phyloP scores from a whole-genome alignment of 2,797 vertebrate species.

The Sylvilagus floridanus region DNA sequence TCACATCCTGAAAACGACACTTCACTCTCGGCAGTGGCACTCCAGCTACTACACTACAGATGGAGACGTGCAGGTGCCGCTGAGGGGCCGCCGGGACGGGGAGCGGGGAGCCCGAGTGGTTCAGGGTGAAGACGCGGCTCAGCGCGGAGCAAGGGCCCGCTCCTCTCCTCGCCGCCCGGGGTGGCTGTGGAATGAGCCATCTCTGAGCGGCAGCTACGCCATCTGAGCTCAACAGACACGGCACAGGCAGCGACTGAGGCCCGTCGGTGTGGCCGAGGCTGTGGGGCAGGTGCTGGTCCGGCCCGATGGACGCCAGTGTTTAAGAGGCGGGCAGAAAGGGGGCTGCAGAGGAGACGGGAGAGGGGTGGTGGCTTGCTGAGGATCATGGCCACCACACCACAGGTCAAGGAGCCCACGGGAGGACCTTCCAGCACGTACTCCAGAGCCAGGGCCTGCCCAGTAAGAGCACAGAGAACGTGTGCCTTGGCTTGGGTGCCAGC shows the following conservation, averaged over 20 bases:
- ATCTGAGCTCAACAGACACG: background rate
- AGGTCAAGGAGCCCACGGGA: background rate
- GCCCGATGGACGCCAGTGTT: fast-evolving
- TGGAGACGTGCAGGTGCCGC: background rate
- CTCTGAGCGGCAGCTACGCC: background rate
- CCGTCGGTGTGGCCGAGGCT: fast-evolving
- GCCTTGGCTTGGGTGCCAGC: background rate
- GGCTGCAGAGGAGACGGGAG: fast-evolving
- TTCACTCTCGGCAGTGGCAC: background rate
- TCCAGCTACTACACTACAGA: background rate
- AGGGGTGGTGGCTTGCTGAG: background rate
- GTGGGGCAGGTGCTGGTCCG: background rate
- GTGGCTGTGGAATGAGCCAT: background rate
- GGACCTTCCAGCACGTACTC: background rate
- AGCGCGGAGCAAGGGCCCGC: too few species aligned
- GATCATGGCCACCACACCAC: too few species aligned
- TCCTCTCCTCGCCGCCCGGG: background rate
- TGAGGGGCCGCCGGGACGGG: background rate
- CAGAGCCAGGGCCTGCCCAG: background rate
- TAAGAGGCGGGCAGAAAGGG: background rate
- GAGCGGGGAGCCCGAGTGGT: background rate
- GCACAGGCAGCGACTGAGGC: background rate
- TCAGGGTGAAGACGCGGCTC: background rate
- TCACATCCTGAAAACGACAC: background rate
- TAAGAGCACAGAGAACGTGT: background rate